phyloP scores from a whole-genome alignment of 2,113 vertebrate species.

The Cheirogaleus medius region DNA sequence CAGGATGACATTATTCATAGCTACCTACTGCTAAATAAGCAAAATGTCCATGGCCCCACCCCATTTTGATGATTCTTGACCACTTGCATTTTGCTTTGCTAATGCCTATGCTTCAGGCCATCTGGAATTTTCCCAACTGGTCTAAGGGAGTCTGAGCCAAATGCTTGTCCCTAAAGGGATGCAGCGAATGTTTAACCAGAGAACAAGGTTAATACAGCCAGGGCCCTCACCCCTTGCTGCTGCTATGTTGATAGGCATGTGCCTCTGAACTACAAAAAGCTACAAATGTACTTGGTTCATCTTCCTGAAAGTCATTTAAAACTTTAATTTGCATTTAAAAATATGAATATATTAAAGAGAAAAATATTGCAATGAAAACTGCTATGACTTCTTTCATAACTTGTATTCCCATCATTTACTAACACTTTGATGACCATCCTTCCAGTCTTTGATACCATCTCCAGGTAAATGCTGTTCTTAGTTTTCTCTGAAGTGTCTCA shows the following conservation, averaged over 20 bases:
- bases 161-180: background rate
- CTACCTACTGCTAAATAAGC: background rate
- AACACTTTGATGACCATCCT: background rate
- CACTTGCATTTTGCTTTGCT: background rate
- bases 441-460: background rate
- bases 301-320: background rate
- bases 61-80: background rate
- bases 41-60: background rate
- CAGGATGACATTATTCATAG: background rate
- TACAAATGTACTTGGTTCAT: background rate
- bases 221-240: background rate
- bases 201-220: background rate
- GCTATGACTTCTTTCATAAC: background rate
- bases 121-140: background rate
- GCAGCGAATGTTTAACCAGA: background rate
- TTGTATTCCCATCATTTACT: background rate
- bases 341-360: background rate
- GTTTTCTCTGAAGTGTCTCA: background rate
- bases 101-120: background rate
- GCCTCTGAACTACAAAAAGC: background rate
- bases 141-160: background rate
- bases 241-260: background rate
- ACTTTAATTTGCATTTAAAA: background rate
- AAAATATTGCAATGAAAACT: background rate
- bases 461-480: background rate